Base-by-base conservation (phyloP, 2,797 vertebrate species). In the Danio kyathit region DNA sequence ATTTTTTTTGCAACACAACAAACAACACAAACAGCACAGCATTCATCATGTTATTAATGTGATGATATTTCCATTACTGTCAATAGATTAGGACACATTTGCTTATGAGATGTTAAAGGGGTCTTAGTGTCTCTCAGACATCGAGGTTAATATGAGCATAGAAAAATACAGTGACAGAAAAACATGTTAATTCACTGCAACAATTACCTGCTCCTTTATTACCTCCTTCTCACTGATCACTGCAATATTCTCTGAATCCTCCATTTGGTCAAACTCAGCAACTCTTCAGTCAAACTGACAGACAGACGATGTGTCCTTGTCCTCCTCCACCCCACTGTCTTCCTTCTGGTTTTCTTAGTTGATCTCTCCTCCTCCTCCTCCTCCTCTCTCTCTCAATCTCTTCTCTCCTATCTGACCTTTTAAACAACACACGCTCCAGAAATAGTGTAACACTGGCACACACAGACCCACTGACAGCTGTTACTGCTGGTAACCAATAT, bases 341-440 rank as follows among this genome's bases (percentile, higher is more conserved):
- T 38, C 74, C 75, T 63, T 21, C 3, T 49, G 6, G 4, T 12
- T 76, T 61, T 74, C 77, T 74, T 59, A 54, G 21, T 86, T 66
- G 64, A 61, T 16, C 79, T 81, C 49, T 61, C 29, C 21, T 38
- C 52, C 41, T 61, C 29, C 21, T 38, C 52, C 41, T 57, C 0
- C 7, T 16, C 0, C 74, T 79, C 41, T 76, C 83, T 71, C 65
- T 71, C 85, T 84, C 49, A 79, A 76, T 75, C 84, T 52, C 67
- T 44, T 85, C 84, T 84, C 76, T 87, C 91, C 91, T 91, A 91
- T 92, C 91, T 94, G 94, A 95, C 94, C 94, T 94, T 94, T 93
- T 70, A 63, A 88, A 92, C 88, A 93, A 94, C 92, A 90, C 87
- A 82, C 43, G 63, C 71, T 91, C 93, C 91, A 64, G 69, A 95